Conservation (phyloP, 1,140 invertebrate species). For the Hycleus cichorii region DNA sequence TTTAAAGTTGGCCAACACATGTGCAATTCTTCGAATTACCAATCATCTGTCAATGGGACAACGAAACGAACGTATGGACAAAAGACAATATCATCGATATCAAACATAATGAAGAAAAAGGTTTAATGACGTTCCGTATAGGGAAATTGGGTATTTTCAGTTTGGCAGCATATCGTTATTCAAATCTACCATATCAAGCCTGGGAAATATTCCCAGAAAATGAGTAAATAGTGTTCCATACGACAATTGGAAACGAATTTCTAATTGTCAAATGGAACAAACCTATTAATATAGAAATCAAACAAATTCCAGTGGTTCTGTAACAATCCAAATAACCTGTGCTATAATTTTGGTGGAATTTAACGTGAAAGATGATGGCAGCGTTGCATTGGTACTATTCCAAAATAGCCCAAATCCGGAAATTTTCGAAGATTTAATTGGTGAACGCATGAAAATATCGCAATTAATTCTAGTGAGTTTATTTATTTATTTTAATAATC, state of each 20-base stretch:
- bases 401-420: conserved; percentile 48
- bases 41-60: conserved; percentile 68
- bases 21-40: conserved; percentile 80
- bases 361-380: conserved; percentile 49
- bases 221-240: conserved; percentile 31
- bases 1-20: conserved; percentile 57
- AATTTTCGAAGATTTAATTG: conserved; percentile 48
- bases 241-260: too few species aligned
- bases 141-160: conserved; percentile 68
- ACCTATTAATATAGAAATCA: too few species aligned
- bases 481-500: neutral
- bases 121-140: conserved; percentile 64
- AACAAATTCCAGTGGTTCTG: conserved; percentile 42
- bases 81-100: conserved; percentile 70
- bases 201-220: conserved; percentile 73
- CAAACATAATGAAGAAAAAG: conserved; percentile 77
- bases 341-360: conserved; percentile 64
- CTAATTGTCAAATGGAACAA: too few species aligned
- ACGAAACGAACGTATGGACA: conserved; percentile 55
- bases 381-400: conserved; percentile 49
- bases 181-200: conserved; percentile 75
- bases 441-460: conserved; percentile 47
- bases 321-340: conserved; percentile 56
- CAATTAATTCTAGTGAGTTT: conserved; percentile 46
- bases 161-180: conserved; percentile 63